Percentiles rank a stretch among this genome's conserved stretches.
Conservation (phyloP, 2,888 invertebrate genomes). For the Fissipunctia ypsillon region DNA sequence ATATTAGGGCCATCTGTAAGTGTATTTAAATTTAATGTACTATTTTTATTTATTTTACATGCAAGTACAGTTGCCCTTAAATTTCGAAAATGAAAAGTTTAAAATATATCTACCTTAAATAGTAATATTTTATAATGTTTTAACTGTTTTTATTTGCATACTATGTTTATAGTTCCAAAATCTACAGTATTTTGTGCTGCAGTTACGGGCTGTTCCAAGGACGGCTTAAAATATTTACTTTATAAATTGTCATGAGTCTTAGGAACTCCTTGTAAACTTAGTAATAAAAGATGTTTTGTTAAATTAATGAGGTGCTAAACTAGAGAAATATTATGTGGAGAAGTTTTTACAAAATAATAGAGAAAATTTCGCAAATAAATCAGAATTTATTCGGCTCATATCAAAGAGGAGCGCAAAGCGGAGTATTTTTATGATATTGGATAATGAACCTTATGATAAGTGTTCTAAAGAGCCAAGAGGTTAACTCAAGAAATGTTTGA, state of each 20-base stretch:
- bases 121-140: slow-evolving; percentile 64
- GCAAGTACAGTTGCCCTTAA: slow-evolving; percentile 54
- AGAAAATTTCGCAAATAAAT: slow-evolving; percentile 12
- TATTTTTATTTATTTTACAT: slow-evolving; percentile 37
- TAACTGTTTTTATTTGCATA: slow-evolving; percentile 63
- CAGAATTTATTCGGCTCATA: slow-evolving; percentile 20
- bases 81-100: slow-evolving; percentile 36
- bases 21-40: slow-evolving; percentile 6
- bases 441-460: background rate
- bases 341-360: slow-evolving; percentile 16
- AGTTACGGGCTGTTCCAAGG: slow-evolving; percentile 27
- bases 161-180: slow-evolving; percentile 62
- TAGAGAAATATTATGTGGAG: background rate
- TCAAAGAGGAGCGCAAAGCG: background rate
- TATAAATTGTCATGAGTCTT: slow-evolving; percentile 58
- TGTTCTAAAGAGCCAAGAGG: background rate
- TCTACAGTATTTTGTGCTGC: slow-evolving; percentile 54
- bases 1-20: slow-evolving; percentile 1
- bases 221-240: slow-evolving; percentile 3
- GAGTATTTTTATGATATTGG: background rate
- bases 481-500: background rate
- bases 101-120: slow-evolving; percentile 45
- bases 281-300: slow-evolving; percentile 7
- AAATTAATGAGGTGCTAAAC: slow-evolving; percentile 31
- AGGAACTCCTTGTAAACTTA: slow-evolving; percentile 55